Conservation (phyloP, 2,797 vertebrate genomes). For the Jordanella pulchra region DNA sequence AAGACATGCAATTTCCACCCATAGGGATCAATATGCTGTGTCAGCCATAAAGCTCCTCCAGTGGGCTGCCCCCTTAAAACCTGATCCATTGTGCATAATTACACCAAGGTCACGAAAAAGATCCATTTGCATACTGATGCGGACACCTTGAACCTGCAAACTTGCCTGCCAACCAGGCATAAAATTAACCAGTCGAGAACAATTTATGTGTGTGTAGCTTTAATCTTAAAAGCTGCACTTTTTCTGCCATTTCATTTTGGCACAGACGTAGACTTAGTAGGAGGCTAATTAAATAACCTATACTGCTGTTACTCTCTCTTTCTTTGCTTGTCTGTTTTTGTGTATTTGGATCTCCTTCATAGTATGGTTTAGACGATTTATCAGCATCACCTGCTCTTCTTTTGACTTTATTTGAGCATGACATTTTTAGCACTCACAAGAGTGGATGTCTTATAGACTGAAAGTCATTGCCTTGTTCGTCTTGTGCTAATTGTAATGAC, state of each 20-base stretch:
- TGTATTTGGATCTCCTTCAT: conserved; percentile 43
- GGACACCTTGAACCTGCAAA: conserved; percentile 65
- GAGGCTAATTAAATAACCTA: conserved; percentile 70
- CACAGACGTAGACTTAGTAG: conserved; percentile 73
- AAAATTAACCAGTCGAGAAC: conserved; percentile 66
- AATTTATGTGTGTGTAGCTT: conserved; percentile 36
- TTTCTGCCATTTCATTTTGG: conserved; percentile 52
- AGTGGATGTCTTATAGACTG: not conserved
- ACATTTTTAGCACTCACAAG: not conserved
- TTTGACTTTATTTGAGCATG: conserved; percentile 47
- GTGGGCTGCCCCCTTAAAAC: conserved; percentile 49
- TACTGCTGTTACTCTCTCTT: conserved; percentile 62
- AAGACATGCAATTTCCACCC: conserved; percentile 58
- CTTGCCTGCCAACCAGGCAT: conserved; percentile 55
- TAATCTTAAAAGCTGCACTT: conserved; percentile 51
- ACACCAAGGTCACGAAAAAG: conserved; percentile 63
- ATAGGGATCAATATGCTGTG: conserved; percentile 63
- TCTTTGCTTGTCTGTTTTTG: conserved; percentile 9
- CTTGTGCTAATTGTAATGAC: conserved; percentile 9
- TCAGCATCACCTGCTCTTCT: conserved; percentile 31
- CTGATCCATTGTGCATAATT: conserved; percentile 69
- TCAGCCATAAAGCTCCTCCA: conserved; percentile 58
- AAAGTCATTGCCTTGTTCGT: conserved; percentile 1
- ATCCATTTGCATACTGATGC: conserved; percentile 60
- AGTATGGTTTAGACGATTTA: conserved; percentile 39